These are phyloP conservation scores for Caenorhabditis sp. DNA, from an alignment of 2,888 invertebrate species.

Conservation along the genomic window DNA sequence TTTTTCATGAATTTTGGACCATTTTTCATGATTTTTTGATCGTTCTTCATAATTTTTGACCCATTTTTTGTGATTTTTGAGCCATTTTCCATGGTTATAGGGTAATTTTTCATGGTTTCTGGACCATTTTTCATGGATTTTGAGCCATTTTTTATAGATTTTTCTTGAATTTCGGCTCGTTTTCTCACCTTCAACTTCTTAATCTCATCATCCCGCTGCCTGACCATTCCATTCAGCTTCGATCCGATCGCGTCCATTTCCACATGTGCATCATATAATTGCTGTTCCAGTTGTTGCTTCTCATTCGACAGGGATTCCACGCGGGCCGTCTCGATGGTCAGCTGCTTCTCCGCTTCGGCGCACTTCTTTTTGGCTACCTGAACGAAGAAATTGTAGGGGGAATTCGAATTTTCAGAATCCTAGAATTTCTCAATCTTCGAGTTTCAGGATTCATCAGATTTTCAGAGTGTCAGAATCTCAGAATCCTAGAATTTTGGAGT, in stretches of 20 bases:
- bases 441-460: too few relatives aligned
- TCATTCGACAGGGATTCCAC: slow-evolving; percentile 54
- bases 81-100: too few relatives aligned
- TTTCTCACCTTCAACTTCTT: slow-evolving; percentile 71
- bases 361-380: slow-evolving; percentile 76
- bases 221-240: slow-evolving; percentile 73
- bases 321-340: slow-evolving; percentile 66
- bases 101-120: too few relatives aligned
- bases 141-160: too few relatives aligned
- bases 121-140: too few relatives aligned
- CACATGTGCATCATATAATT: slow-evolving; percentile 72
- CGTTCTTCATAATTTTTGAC: neutral
- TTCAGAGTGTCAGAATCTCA: too few relatives aligned
- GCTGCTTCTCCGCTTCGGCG: slow-evolving; percentile 75
- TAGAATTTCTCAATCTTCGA: too few relatives aligned
- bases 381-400: slow-evolving; percentile 4
- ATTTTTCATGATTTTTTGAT: neutral
- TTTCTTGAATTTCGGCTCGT: neutral
- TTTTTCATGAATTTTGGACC: neutral
- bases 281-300: slow-evolving; percentile 69
- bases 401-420: too few relatives aligned
- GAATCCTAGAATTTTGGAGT: too few relatives aligned
- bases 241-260: slow-evolving; percentile 75
- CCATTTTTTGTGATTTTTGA: neutral
- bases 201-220: slow-evolving; percentile 76